phyloP scores from a whole-genome alignment of 2,113 vertebrate genomes.

The Xiphophorus maculatus region DNA sequence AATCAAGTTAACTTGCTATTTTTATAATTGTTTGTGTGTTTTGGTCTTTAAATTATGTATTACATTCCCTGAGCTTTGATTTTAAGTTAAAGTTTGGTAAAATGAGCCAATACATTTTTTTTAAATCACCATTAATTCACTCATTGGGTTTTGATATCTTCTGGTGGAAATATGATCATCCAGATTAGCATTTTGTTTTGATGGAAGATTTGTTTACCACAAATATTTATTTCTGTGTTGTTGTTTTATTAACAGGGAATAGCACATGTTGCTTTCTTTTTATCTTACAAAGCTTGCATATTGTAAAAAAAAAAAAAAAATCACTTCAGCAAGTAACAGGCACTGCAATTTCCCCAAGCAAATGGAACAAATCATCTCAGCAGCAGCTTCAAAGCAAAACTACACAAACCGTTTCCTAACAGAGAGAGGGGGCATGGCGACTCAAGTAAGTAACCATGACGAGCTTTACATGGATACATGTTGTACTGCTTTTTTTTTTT shows the following conservation, averaged over 20 bases:
- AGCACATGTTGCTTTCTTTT: slow-evolving; percentile 64
- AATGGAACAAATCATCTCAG: slow-evolving; percentile 68
- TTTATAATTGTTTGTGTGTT: not conserved
- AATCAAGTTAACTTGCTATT: not conserved
- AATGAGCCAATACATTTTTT: slow-evolving; percentile 14
- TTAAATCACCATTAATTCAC: slow-evolving; percentile 12
- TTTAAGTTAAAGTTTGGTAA: slow-evolving; percentile 1
- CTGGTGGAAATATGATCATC: slow-evolving; percentile 34
- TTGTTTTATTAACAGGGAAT: slow-evolving; percentile 39
- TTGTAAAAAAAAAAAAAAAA: slow-evolving; percentile 7
- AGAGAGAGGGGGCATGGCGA: slow-evolving; percentile 43
- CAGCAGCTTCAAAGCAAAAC: slow-evolving; percentile 73
- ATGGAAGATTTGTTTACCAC: slow-evolving; percentile 42
- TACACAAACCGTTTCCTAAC: slow-evolving; percentile 56
- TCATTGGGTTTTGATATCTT: slow-evolving; percentile 29
- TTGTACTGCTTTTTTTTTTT: slow-evolving; percentile 25
- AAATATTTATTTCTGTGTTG: slow-evolving; percentile 65
- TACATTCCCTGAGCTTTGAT: not conserved
- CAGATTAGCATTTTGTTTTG: slow-evolving; percentile 66
- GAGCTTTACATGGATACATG: slow-evolving; percentile 68
- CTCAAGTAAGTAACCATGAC: slow-evolving; percentile 63
- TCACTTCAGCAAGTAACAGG: slow-evolving; percentile 36
- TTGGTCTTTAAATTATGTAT: not conserved
- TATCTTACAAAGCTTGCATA: slow-evolving; percentile 65
- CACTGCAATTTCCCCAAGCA: slow-evolving; percentile 58